Evolutionary conservation across 2,888 invertebrate species (phyloP).

Genomic region (Proisotoma minuta): DNA sequence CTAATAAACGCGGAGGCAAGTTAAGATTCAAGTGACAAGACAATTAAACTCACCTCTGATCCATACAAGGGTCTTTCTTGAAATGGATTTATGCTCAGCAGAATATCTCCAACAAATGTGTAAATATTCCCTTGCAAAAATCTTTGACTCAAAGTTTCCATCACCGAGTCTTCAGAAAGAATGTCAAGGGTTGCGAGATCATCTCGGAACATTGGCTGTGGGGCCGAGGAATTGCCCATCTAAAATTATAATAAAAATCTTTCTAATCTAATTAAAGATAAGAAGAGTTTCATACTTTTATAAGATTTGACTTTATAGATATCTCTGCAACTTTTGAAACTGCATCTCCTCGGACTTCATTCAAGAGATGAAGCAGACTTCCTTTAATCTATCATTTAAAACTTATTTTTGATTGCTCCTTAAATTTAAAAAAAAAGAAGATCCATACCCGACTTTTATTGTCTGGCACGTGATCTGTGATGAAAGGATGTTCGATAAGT

Average conservation of each 20-base stretch:
- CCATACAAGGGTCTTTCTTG: constrained; percentile 67
- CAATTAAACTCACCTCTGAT: constrained; percentile 58
- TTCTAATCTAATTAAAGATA: background rate
- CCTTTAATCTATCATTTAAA: constrained; percentile 18
- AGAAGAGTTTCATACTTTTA: too few species aligned
- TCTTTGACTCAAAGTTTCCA: constrained; percentile 66
- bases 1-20: too few species aligned
- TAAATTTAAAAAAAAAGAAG: too few species aligned
- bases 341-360: constrained; percentile 21
- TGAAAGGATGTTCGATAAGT: constrained; percentile 77
- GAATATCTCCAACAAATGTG: constrained; percentile 74
- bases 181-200: constrained; percentile 74
- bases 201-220: constrained; percentile 72
- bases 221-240: constrained; percentile 45
- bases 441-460: constrained; percentile 54
- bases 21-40: background rate
- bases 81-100: constrained; percentile 75
- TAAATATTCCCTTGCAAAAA: constrained; percentile 64
- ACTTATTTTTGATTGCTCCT: background rate
- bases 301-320: constrained; percentile 34
- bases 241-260: constrained; percentile 14
- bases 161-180: constrained; percentile 66
- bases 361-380: constrained; percentile 32
- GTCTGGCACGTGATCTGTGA: constrained; percentile 66
- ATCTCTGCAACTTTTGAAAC: constrained; percentile 45